Base-by-base conservation (phyloP, 53 echinoderm and acorn worm genomes). In the Paracentrotus lividus region DNA sequence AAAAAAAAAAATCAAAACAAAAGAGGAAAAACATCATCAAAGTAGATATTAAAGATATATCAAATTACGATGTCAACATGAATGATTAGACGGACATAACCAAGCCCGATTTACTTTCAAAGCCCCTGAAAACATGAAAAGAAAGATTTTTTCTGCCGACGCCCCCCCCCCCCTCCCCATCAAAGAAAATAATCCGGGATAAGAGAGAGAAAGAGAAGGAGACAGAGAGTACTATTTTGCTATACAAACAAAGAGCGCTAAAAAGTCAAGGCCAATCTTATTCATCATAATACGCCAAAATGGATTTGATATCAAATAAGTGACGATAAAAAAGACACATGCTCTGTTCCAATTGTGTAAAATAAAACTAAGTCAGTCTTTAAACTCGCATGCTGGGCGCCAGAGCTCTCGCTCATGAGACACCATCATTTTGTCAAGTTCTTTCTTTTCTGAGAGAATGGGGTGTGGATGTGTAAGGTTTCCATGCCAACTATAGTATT, bases 351-450 rank as follows among this genome's bases (percentile, higher is more conserved):
- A 0, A 44, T 81, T 81, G 47, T 81, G 24, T 49, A 27, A 5
- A n/a, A 47, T 20, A 47, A 81, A 81, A 47, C 40, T 72, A 32
- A 47, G 81, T 81, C 81, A 81, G 81, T 47, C 10, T 76, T 47
- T 49, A 49, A 81, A n/a, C 26, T 44, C 16, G n/a, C 27, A n/a
- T 26, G 26, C 27, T 26, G 33, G 81, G 81, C 81, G 81, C 81
- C 81, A 81, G 27, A 47, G 14, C n/a, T 23, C 44, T 45, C 13
- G 20, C 9, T n/a, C 44, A 24, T 81, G 12, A 44, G 81, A 81
- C 81, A 45, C 44, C 10, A 47, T 45, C n/a, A 47, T 81, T 76
- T 81, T 81, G 81, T 81, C 81, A 81, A 26, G 81, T 45, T 47
- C 81, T 81, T 81, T 81, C 8, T 81, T 24, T 14, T 81, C 47